Percentiles rank a stretch among this genome's conserved stretches.
These are phyloP conservation scores for Eulemur coronatus DNA, from an alignment of 2,797 vertebrate species.

Conservation along the genomic window DNA sequence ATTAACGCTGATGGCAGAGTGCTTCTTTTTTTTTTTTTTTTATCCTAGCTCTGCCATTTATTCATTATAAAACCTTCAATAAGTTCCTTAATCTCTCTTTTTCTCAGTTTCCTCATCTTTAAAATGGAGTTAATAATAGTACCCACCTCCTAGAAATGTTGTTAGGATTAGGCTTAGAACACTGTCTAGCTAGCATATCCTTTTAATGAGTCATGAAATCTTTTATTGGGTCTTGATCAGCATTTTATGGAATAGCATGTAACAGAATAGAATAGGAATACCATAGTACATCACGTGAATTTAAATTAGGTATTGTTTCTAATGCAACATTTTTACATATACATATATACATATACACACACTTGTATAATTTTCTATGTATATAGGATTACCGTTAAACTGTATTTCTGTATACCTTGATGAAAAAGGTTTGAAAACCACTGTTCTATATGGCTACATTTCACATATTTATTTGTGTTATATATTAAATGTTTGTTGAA, in stretches of 20 bases:
- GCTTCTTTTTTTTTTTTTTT: background rate
- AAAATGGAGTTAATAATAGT: background rate
- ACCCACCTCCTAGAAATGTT: background rate
- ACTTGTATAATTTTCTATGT: background rate
- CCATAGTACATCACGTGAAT: background rate
- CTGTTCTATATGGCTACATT: background rate
- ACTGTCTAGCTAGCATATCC: background rate
- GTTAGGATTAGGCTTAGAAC: background rate
- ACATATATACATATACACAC: background rate
- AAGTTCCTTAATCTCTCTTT: background rate
- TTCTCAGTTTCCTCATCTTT: background rate
- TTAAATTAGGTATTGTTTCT: background rate
- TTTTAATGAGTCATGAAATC: conserved; percentile 25
- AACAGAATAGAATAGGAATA: background rate
- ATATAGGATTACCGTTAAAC: background rate
- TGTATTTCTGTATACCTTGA: background rate
- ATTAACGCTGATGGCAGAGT: background rate
- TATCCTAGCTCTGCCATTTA: background rate
- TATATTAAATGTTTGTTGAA: background rate
- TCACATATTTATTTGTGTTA: background rate
- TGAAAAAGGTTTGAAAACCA: background rate
- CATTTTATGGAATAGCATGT: conserved; percentile 12
- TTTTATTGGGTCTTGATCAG: background rate
- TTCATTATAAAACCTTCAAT: background rate
- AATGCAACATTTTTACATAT: background rate